phyloP scores from a whole-genome alignment of 2,113 vertebrate genomes.

The Microcebus jonahi region DNA sequence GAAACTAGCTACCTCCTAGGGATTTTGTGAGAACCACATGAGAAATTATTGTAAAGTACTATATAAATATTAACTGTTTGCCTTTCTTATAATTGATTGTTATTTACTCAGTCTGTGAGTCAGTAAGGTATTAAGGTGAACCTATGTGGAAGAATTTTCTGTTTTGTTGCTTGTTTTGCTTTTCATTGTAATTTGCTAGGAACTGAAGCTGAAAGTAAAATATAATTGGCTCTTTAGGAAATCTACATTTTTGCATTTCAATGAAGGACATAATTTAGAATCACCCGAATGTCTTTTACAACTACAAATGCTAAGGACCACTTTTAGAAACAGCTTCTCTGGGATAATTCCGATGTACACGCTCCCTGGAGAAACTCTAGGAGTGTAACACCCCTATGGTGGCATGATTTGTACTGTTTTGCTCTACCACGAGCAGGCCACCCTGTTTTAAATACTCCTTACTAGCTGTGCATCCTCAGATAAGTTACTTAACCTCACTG shows the following conservation, averaged over 20 bases:
- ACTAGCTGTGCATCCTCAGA: neutral
- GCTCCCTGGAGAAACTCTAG: neutral
- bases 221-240: neutral
- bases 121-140: neutral
- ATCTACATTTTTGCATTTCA: neutral
- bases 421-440: neutral
- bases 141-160: neutral
- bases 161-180: neutral
- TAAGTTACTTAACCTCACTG: neutral
- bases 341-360: neutral
- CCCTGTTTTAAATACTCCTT: neutral
- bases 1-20: neutral
- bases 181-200: constrained; percentile 27
- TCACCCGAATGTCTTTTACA: neutral
- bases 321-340: neutral
- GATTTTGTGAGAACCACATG: neutral
- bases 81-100: neutral
- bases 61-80: neutral
- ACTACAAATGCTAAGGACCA: neutral
- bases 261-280: neutral
- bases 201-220: neutral
- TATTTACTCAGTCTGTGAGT: neutral
- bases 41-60: neutral
- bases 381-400: neutral
- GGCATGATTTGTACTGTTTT: neutral